Base-by-base conservation (phyloP, 37 sponge, comb jelly and placozoan genomes). In the Petrosia ficiformis region DNA sequence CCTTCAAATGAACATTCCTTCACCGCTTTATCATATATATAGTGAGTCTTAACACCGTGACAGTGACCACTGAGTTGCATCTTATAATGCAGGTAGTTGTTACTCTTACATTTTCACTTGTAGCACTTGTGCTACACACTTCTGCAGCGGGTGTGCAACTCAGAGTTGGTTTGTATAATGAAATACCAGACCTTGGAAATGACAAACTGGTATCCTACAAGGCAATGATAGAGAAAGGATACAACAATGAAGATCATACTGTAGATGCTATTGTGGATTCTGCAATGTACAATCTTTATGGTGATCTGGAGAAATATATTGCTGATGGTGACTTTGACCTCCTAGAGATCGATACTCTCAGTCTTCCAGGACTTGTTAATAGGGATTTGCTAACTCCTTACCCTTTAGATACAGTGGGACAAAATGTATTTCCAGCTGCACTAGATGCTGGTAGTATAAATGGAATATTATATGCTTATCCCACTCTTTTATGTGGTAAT, bases 271-370 rank as follows among this genome's bases (percentile, higher is more conserved):
- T 80, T 56, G 73, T 56, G 29, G 36, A 57, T 25, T 25, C 60
- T 5, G 34, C 2, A 19, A 22, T 54, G 30, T 80, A 67, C 38
- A 29, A 5, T 71, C 81, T 72, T 2, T 80, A 80, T 70, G 59
- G 42, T 32, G 3, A 44, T 34, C 65, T 80, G 28, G 5, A 1
- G 31, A 4, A 52, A 16, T 80, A 80, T 57, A 41, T 80, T 1
- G 2, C 31, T 3, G 71, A 35, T 4, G 72, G 70, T 33, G 64
- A 42, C 5, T 80, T 80, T 44, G 81, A 71, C 57, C 29, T 80
- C 6, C 65, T 80, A 30, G 81, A 80, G 54, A 71, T 80, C 1
- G 81, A 80, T 73, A 80, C 71, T 32, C 65, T 60, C 8, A 42
- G 8, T 57, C 39, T 71, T 3, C 40, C 25, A 22, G 64, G 36